A percentile compares a stretch with the other conserved stretches of the same genome.
phyloP scores from a whole-genome alignment of 2,888 invertebrate genomes.

The Uloborus plumipes region DNA sequence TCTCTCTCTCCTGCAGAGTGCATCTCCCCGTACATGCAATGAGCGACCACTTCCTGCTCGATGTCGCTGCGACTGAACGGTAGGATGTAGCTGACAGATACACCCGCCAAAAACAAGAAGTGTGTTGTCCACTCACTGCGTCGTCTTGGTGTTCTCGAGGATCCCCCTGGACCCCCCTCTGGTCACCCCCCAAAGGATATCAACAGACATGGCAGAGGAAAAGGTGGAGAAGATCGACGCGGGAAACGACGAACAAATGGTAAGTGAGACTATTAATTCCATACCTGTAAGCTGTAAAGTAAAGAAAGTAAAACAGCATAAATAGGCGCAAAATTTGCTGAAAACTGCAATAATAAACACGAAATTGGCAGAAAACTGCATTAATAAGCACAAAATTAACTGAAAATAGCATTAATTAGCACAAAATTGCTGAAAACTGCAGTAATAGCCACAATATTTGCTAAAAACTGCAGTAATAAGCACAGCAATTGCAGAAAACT shows the following conservation, averaged over 20 bases:
- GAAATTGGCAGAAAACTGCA: too few species aligned
- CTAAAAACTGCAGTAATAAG: too few species aligned
- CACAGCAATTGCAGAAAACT: too few species aligned
- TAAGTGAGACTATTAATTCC: constrained; percentile 4
- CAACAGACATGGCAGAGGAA: neutral
- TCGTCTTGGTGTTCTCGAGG: neutral
- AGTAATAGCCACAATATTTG: too few species aligned
- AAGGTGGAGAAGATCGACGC: constrained; percentile 50
- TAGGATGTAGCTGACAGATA: constrained; percentile 10
- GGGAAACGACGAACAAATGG: constrained; percentile 63
- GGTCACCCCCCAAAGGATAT: neutral
- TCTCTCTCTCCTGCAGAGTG: neutral
- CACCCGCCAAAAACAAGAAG: neutral
- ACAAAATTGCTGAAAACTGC: too few species aligned
- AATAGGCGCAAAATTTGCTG: neutral
- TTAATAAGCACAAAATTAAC: too few species aligned
- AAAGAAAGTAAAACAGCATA: neutral
- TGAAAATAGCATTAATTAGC: too few species aligned
- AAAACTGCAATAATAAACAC: too few species aligned
- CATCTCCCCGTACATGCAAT: constrained; percentile 22
- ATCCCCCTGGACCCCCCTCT: neutral
- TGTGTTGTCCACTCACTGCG: too few species aligned
- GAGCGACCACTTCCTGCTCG: constrained; percentile 17
- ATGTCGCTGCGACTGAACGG: neutral
- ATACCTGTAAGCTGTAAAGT: neutral